phyloP scores from a whole-genome alignment of 2,113 vertebrate genomes.

The Syngnathus scovelli region DNA sequence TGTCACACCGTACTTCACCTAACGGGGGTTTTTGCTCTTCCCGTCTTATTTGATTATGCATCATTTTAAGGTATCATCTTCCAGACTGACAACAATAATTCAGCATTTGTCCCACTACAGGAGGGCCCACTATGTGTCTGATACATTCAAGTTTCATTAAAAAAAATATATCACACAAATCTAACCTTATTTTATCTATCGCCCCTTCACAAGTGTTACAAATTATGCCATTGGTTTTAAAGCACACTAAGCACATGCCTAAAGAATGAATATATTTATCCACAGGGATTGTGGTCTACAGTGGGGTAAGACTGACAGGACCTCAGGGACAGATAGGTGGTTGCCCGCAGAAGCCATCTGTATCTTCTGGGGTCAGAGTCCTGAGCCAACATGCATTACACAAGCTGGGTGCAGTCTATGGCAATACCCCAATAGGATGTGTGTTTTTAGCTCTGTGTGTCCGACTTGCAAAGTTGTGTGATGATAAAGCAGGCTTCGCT shows the following conservation, averaged over 20 bases:
- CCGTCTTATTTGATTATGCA: slow-evolving; percentile 25
- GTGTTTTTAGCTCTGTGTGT: slow-evolving; percentile 15
- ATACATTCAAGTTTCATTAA: slow-evolving; percentile 31
- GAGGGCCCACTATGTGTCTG: slow-evolving; percentile 9
- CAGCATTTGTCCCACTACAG: slow-evolving; percentile 4
- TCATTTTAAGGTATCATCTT: slow-evolving; percentile 31
- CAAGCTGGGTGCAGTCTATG: slow-evolving; percentile 40
- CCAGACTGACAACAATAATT: background rate
- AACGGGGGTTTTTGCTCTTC: slow-evolving; percentile 36
- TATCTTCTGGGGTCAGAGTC: slow-evolving; percentile 49
- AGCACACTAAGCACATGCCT: slow-evolving; percentile 45
- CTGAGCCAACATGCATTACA: slow-evolving; percentile 36
- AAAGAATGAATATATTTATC: slow-evolving; percentile 52
- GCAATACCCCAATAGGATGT: slow-evolving; percentile 27
- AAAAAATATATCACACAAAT: slow-evolving; percentile 44
- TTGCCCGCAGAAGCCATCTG: slow-evolving; percentile 57
- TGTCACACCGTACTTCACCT: slow-evolving; percentile 26
- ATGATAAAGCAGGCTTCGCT: slow-evolving; percentile 45
- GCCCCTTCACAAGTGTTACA: slow-evolving; percentile 40
- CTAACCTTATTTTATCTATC: slow-evolving; percentile 25
- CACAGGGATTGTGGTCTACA: slow-evolving; percentile 43
- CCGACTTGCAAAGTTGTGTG: slow-evolving; percentile 30
- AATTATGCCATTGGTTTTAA: slow-evolving; percentile 58
- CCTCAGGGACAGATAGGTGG: slow-evolving; percentile 59
- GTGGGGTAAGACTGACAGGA: slow-evolving; percentile 50